Percentiles rank a stretch among this genome's conserved stretches.
phyloP scores from a whole-genome alignment of 64 coral and sea anemone genomes.

The Catalaphyllia jardinei region DNA sequence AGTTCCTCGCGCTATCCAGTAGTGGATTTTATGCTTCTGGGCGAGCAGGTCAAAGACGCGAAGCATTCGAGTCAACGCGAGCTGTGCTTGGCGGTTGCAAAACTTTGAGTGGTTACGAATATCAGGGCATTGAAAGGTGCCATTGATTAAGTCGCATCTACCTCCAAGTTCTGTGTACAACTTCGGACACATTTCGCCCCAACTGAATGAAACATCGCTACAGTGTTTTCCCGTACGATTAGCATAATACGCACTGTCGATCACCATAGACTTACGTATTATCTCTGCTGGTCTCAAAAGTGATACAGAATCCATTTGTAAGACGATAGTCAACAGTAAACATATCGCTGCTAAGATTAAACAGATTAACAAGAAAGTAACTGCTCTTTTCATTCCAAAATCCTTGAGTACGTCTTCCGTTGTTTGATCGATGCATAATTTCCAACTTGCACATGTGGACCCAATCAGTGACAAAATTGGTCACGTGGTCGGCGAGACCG shows the following conservation, averaged over 20 bases:
- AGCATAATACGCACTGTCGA: not conserved
- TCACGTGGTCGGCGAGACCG: too few species aligned
- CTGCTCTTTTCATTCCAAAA: not conserved
- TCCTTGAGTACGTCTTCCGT: too few species aligned
- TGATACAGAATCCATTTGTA: not conserved
- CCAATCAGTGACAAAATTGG: too few species aligned
- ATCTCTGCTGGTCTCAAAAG: not conserved
- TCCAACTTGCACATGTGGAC: too few species aligned
- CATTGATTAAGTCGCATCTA: conserved; percentile 25
- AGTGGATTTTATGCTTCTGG: not conserved
- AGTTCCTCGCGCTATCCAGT: not conserved
- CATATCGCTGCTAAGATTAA: not conserved
- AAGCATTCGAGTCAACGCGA: conserved; percentile 7
- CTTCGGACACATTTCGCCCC: conserved; percentile 43
- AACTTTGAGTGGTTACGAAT: not conserved
- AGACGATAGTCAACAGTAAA: not conserved
- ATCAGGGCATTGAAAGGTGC: not conserved
- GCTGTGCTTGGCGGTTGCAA: not conserved
- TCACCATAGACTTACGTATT: not conserved
- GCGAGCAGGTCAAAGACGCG: conserved; percentile 18
- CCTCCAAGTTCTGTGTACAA: conserved; percentile 52
- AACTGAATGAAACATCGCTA: not conserved
- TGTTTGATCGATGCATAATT: too few species aligned
- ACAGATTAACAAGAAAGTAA: not conserved
- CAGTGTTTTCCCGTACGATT: not conserved